These are phyloP conservation scores for Propithecus deckenii DNA, from an alignment of 2,797 vertebrate genomes.

Conservation along the genomic window DNA sequence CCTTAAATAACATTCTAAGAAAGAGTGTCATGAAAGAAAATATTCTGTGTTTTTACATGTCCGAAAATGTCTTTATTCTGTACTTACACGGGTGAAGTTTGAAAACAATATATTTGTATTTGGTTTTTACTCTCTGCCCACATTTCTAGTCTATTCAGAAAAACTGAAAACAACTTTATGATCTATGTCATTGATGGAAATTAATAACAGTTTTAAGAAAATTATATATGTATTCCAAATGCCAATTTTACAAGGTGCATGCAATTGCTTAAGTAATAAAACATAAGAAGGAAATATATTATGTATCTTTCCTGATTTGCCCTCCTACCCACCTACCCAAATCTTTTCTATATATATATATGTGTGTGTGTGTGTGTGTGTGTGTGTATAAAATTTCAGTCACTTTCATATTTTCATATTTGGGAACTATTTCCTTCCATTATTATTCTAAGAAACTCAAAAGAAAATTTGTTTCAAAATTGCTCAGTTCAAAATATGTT, in stretches of 20 bases:
- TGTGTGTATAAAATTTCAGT: not conserved
- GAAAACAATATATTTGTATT: not conserved
- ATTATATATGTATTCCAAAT: not conserved
- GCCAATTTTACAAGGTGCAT: not conserved
- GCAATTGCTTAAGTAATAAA: not conserved
- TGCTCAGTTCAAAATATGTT: not conserved
- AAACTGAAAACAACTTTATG: not conserved
- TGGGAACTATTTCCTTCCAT: not conserved
- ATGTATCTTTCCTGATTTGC: not conserved
- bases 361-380: too few species aligned
- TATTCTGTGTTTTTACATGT: not conserved
- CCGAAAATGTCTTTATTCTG: not conserved
- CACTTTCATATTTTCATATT: not conserved
- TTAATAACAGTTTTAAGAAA: slow-evolving; percentile 12
- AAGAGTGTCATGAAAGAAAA: not conserved
- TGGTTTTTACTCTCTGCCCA: not conserved
- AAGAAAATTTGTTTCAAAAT: not conserved
- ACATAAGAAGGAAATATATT: not conserved
- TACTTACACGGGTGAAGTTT: not conserved
- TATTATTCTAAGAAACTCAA: not conserved
- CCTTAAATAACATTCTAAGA: not conserved
- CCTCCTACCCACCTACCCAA: not conserved
- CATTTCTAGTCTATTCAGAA: not conserved
- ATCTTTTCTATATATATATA: not conserved
- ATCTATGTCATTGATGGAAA: not conserved